Evolutionary conservation across 1,140 invertebrate genomes (phyloP).

Genomic region (Ips typographus): DNA sequence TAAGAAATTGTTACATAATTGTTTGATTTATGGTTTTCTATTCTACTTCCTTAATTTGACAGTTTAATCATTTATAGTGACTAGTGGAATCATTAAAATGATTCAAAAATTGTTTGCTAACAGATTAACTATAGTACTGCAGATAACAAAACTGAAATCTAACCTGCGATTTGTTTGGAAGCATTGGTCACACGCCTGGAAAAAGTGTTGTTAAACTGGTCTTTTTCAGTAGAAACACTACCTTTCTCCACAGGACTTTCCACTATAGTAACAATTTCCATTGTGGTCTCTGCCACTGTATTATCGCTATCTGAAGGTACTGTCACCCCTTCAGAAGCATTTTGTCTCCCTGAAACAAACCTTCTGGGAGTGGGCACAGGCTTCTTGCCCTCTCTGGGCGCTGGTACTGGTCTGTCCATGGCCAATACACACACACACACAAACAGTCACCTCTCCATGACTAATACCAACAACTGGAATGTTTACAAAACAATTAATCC

Average conservation of each 20-base stretch:
- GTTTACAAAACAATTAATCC: neutral
- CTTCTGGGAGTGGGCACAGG: constrained; percentile 30
- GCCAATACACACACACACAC: neutral
- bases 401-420: constrained; percentile 34
- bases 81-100: too few species aligned
- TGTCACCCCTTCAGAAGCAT: neutral
- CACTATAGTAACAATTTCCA: neutral
- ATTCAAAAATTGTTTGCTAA: neutral
- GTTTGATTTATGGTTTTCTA: too few species aligned
- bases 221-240: neutral
- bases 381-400: constrained; percentile 32
- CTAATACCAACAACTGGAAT: neutral
- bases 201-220: constrained; percentile 24
- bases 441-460: constrained; percentile 2
- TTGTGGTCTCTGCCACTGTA: neutral
- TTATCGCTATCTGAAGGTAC: neutral
- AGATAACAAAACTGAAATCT: constrained; percentile 1
- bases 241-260: neutral
- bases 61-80: too few species aligned
- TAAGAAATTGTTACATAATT: too few species aligned
- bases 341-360: neutral
- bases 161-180: constrained; percentile 34
- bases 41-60: too few species aligned
- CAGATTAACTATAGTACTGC: neutral
- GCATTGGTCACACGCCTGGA: constrained; percentile 26